These are phyloP conservation scores for Vireo griseus DNA, from an alignment of 2,797 vertebrate genomes.

Conservation along the genomic window DNA sequence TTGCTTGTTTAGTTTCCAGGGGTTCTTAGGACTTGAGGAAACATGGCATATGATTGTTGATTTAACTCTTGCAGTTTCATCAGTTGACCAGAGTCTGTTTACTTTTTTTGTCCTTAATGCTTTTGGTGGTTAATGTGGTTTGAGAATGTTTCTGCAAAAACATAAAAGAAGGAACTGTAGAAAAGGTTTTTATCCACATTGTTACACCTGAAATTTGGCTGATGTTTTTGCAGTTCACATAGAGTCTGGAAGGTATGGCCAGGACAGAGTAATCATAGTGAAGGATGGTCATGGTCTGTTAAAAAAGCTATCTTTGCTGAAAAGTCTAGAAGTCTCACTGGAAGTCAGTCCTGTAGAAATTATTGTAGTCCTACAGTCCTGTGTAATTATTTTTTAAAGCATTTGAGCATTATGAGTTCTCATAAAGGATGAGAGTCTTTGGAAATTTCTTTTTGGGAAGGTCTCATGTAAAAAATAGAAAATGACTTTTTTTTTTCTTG, in stretches of 20 bases:
- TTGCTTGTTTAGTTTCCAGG: not conserved
- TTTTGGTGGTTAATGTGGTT: not conserved
- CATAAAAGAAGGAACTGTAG: not conserved
- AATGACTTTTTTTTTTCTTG: not conserved
- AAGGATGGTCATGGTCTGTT: not conserved
- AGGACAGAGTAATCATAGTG: fast-evolving
- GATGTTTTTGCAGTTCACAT: not conserved
- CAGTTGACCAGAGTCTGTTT: not conserved
- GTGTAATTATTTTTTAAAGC: not conserved
- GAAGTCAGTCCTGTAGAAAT: fast-evolving
- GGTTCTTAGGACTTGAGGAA: not conserved
- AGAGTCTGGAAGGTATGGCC: not conserved
- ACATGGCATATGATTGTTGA: not conserved
- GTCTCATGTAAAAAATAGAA: not conserved
- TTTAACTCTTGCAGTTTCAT: not conserved
- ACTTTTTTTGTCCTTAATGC: not conserved
- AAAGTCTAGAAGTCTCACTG: not conserved
- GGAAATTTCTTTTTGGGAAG: not conserved
- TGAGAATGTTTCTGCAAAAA: not conserved
- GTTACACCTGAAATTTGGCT: not conserved
- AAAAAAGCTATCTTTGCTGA: not conserved
- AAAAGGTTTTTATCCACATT: not conserved
- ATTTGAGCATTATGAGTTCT: not conserved
- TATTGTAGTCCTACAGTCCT: too few species aligned
- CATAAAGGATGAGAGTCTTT: not conserved